Percentiles rank a stretch among this genome's conserved stretches.
phyloP scores from a whole-genome alignment of 2,113 vertebrate genomes.

The Xenopus borealis region DNA sequence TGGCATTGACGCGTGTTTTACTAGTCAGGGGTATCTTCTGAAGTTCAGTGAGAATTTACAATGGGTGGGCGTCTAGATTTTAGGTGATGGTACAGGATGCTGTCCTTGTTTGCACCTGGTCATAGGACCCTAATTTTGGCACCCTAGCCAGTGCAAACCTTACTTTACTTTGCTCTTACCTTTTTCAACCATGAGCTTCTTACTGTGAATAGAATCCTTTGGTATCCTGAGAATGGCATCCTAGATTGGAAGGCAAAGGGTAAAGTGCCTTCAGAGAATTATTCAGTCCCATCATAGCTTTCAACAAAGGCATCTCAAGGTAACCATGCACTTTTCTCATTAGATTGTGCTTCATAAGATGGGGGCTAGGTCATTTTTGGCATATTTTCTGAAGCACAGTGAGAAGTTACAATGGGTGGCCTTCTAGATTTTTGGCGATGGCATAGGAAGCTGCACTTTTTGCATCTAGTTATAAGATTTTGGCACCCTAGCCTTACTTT shows the following conservation, averaged over 20 bases:
- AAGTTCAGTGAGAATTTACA: background rate
- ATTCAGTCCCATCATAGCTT: constrained; percentile 21
- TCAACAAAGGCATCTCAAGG: constrained; percentile 17
- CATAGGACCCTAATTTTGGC: too few relatives aligned
- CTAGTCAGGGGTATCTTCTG: too few relatives aligned
- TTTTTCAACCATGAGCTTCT: background rate
- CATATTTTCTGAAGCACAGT: too few relatives aligned
- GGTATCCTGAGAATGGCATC: background rate
- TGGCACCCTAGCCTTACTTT: too few relatives aligned
- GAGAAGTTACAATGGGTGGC: background rate
- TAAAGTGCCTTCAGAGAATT: constrained; percentile 7
- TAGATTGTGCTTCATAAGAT: background rate
- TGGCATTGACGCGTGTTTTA: too few relatives aligned
- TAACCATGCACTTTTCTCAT: constrained; percentile 3
- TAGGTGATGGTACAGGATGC: background rate
- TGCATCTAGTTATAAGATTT: too few relatives aligned
- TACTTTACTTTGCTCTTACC: too few relatives aligned
- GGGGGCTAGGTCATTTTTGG: background rate
- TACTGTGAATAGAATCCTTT: background rate
- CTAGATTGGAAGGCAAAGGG: constrained; percentile 1
- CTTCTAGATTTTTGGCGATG: background rate
- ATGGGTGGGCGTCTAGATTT: background rate
- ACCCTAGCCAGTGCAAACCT: too few relatives aligned
- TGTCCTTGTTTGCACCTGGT: too few relatives aligned
- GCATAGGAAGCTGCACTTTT: too few relatives aligned